Percentiles rank a stretch among this genome's conserved stretches.
Conservation (phyloP, 1,140 invertebrate species). For the Drosophila sechellia region DNA sequence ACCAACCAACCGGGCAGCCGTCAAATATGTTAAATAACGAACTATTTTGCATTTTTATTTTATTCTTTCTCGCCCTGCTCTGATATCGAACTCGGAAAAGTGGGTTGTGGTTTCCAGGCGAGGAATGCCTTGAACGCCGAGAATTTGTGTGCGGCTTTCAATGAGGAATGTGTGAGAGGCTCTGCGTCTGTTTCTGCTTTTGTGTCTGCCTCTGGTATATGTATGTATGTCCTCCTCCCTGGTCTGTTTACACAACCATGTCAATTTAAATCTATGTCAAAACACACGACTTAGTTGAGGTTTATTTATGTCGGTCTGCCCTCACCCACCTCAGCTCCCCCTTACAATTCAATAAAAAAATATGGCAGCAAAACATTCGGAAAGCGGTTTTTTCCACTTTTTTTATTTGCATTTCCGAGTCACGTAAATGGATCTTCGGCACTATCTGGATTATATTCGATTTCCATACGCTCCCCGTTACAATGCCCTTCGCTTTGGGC, state of each 20-base stretch:
- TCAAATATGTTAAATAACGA: conserved; percentile 82
- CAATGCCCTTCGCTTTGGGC: conserved; percentile 7
- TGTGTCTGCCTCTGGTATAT: conserved; percentile 1
- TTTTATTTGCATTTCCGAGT: conserved; percentile 69
- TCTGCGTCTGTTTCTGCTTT: conserved; percentile 18
- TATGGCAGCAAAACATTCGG: conserved; percentile 18
- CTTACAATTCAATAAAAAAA: conserved; percentile 75
- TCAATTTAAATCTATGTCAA: conserved; percentile 83
- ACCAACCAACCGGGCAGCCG: conserved; percentile 33
- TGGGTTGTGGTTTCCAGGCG: conserved; percentile 21
- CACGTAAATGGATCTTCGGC: conserved; percentile 76
- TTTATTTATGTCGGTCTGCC: conserved; percentile 74
- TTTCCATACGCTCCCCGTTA: conserved; percentile 26
- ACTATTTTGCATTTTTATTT: conserved; percentile 82
- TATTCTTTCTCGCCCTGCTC: conserved; percentile 27
- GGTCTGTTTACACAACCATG: conserved; percentile 68
- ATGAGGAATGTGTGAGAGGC: conserved; percentile 45
- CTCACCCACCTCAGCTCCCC: neutral
- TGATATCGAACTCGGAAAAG: conserved; percentile 10
- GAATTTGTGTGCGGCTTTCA: conserved; percentile 61
- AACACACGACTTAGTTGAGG: conserved; percentile 81
- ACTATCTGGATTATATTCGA: conserved; percentile 69
- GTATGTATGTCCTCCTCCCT: conserved; percentile 17
- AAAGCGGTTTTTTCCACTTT: conserved; percentile 24
- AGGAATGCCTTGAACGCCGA: conserved; percentile 66